Evolutionary conservation across 1,140 invertebrate genomes (phyloP).

Genomic region (Branchinecta lindahli): DNA sequence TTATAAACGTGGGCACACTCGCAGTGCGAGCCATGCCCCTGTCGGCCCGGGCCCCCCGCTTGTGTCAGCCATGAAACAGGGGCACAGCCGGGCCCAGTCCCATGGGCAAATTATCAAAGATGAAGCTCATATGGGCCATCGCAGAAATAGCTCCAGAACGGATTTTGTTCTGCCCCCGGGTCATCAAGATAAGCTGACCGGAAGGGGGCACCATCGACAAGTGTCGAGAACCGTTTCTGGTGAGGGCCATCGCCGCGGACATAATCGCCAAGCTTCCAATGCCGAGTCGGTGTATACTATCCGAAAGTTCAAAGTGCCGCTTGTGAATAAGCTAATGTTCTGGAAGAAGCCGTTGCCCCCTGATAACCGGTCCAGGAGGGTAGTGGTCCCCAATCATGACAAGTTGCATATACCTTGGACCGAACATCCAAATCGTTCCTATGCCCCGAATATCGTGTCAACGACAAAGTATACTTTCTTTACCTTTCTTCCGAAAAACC

Average conservation of each 20-base stretch:
- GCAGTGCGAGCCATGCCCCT: slow-evolving; percentile 1
- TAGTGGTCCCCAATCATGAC: slow-evolving; percentile 62
- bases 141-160: slow-evolving; percentile 61
- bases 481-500: slow-evolving; percentile 88
- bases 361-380: slow-evolving; percentile 50
- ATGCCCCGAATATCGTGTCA: slow-evolving; percentile 60
- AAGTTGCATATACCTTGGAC: slow-evolving; percentile 29
- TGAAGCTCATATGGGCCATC: slow-evolving; percentile 42
- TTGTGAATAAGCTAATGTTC: slow-evolving; percentile 26
- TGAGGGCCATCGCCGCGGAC: slow-evolving; percentile 29
- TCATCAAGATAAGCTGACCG: slow-evolving; percentile 26
- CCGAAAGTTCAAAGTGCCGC: slow-evolving; percentile 37
- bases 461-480: slow-evolving; percentile 92
- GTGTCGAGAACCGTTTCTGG: slow-evolving; percentile 18
- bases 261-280: slow-evolving; percentile 44
- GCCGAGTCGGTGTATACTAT: slow-evolving; percentile 78
- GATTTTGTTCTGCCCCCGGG: slow-evolving; percentile 60
- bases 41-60: not conserved
- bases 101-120: slow-evolving; percentile 53
- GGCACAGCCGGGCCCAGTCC: slow-evolving; percentile 66
- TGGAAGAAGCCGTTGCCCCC: slow-evolving; percentile 24
- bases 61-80: slow-evolving; percentile 28
- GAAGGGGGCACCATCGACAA: slow-evolving; percentile 20
- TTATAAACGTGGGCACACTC: not conserved
- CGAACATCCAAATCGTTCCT: slow-evolving; percentile 64